These are phyloP conservation scores for Pterostichus madidus DNA, from an alignment of 2,888 invertebrate genomes.

Conservation along the genomic window DNA sequence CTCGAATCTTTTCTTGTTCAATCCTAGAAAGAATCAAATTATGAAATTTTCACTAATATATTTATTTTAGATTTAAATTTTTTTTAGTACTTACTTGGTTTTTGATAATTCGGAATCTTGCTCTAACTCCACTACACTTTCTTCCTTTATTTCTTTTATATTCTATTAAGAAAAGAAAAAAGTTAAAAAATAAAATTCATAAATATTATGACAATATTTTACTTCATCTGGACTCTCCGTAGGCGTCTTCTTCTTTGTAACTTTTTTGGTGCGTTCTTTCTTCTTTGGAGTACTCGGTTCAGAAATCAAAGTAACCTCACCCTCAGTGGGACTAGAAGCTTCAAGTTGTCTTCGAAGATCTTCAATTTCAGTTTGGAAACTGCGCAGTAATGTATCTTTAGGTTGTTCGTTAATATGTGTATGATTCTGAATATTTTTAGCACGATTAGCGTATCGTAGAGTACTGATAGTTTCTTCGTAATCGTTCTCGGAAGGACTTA, in stretches of 20 bases:
- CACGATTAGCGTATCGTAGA: constrained; percentile 96
- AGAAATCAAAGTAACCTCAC: not conserved
- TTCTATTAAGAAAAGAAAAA: constrained; percentile 14
- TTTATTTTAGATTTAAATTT: not conserved
- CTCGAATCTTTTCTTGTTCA: constrained; percentile 90
- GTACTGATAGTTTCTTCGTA: constrained; percentile 99
- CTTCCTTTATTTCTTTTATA: constrained; percentile 7
- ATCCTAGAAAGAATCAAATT: constrained; percentile 74
- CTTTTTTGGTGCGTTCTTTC: constrained; percentile 53
- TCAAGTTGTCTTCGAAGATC: constrained; percentile 87
- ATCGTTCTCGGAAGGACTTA: constrained; percentile 97
- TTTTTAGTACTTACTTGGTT: constrained; percentile 73
- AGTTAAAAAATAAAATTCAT: not conserved
- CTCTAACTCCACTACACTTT: constrained; percentile 50
- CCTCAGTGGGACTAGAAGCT: constrained; percentile 1
- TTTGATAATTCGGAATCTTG: constrained; percentile 74
- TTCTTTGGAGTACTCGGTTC: constrained; percentile 56
- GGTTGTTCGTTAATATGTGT: constrained; percentile 98
- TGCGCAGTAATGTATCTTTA: constrained; percentile 95
- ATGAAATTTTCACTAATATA: not conserved
- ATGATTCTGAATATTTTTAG: constrained; percentile 98
- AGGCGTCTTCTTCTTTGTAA: constrained; percentile 81
- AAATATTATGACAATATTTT: constrained; percentile 17
- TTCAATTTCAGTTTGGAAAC: constrained; percentile 98
- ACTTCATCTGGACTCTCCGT: constrained; percentile 66